Conservation (phyloP, 2,113 vertebrate genomes). For the Rallus limicola region DNA sequence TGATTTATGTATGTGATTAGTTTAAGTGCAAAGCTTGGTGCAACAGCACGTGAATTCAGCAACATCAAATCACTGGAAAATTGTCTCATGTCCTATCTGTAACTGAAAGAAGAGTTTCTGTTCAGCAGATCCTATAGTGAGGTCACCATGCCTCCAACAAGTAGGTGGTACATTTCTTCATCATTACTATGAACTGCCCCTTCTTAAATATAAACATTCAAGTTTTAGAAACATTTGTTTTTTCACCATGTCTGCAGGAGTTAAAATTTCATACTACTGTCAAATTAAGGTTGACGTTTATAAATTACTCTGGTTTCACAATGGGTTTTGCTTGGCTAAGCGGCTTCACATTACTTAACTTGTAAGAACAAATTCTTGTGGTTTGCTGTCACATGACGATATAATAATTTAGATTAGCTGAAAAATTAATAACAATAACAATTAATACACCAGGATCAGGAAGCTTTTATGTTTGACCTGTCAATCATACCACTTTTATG, state of each 20-base stretch:
- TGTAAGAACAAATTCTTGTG: conserved; percentile 35
- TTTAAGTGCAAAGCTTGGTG: not conserved
- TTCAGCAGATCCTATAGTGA: not conserved
- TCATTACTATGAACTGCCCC: not conserved
- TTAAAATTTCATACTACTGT: conserved; percentile 34
- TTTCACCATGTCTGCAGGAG: not conserved
- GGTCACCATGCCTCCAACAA: not conserved
- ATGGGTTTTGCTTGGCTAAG: conserved; percentile 56
- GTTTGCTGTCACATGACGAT: conserved; percentile 37
- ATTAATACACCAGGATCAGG: conserved; percentile 1
- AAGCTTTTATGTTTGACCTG: conserved; percentile 21
- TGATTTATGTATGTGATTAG: not conserved
- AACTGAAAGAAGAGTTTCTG: not conserved
- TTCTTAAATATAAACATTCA: not conserved
- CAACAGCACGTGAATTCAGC: not conserved
- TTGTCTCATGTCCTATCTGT: not conserved
- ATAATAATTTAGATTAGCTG: conserved; percentile 41
- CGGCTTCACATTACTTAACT: conserved; percentile 53
- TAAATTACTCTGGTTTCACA: conserved; percentile 63
- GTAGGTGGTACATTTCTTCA: not conserved
- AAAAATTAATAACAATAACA: conserved; percentile 51
- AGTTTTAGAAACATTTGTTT: not conserved
- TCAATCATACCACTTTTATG: not conserved
- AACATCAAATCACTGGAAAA: not conserved
- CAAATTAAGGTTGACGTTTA: conserved; percentile 59